Evolutionary conservation across 1,140 invertebrate species (phyloP), one percentile per base, ranked within the genome.

Genomic region (Hycleus phaleratus): DNA sequence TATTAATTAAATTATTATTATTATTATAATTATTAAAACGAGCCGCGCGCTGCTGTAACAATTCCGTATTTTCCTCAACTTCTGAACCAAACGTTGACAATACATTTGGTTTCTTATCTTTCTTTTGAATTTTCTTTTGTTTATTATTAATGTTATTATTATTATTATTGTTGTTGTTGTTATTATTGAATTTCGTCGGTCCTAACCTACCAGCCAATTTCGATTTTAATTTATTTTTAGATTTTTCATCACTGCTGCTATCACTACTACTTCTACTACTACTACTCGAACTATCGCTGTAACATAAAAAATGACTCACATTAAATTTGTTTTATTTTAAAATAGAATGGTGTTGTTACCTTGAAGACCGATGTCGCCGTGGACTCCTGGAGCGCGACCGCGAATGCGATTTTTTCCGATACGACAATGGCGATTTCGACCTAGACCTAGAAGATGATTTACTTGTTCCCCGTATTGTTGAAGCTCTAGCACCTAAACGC

Each of bases 1-100:
- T 39, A 61, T 60, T 40, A 49, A 49, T 54, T 18, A 32, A 32
- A 32, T 7, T 32, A 46, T 48, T 42, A 42, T 61, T 47, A 53
- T n/a, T n/a, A 18, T 18, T 18, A 18, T 18, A 1, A 18, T 43
- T 62, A 57, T 75, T 79, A 68, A 97, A 97, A 67, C 94, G 79
- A 57, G 91, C 92, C 50, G 93, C 93, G 66, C 95, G 81, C 70
- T 91, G 87, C 66, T 88, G 85, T 57, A 92, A 76, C 69, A 87
- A 80, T 71, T 88, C 85, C 69, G 82, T 82, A 74, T 85, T 81
- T 67, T 82, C 85, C 67, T 85, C 81, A 62, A 84, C 77, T 49
- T 79, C 78, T 51, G 81, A 75, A 68, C 79, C 78, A 75, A 84
- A 85, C 65, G 87, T 83, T 26, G 82, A 82, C 77, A 85, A 89